These are phyloP conservation scores for Liopterus haemorrhoidalis DNA, from an alignment of 2,888 invertebrate species.

Conservation along the genomic window DNA sequence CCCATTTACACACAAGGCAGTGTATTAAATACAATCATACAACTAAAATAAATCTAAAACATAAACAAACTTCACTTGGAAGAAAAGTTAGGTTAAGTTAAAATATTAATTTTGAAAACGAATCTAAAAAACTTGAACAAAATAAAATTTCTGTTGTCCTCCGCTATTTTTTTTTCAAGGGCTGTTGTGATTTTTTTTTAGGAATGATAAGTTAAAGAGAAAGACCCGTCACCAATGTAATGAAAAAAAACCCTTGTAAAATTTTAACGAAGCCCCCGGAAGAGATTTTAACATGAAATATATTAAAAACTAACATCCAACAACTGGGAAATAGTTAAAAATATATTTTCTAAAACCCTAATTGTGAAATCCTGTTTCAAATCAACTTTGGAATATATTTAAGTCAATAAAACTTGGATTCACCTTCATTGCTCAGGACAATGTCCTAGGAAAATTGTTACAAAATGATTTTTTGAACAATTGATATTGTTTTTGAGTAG, in stretches of 20 bases:
- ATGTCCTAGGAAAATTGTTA: too few relatives aligned
- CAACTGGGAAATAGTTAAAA: slow-evolving; percentile 5
- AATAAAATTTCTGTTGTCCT: too few relatives aligned
- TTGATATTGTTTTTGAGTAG: too few relatives aligned
- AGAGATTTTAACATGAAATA: slow-evolving; percentile 17
- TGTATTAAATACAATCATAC: background rate
- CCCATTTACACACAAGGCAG: background rate
- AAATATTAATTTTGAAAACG: too few relatives aligned
- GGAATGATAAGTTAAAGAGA: slow-evolving; percentile 19
- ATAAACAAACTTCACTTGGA: slow-evolving; percentile 15
- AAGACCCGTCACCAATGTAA: slow-evolving; percentile 14
- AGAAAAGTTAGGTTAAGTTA: slow-evolving; percentile 5
- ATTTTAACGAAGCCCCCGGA: slow-evolving; percentile 18
- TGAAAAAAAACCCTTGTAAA: slow-evolving; percentile 17
- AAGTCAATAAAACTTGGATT: too few relatives aligned
- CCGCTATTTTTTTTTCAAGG: too few relatives aligned
- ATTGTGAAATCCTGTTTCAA: too few relatives aligned
- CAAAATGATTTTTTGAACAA: too few relatives aligned
- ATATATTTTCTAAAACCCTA: slow-evolving; percentile 19
- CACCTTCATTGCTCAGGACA: too few relatives aligned
- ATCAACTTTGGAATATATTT: too few relatives aligned
- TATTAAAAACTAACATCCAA: slow-evolving; percentile 19
- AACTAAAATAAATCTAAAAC: slow-evolving; percentile 2
- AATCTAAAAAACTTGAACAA: too few relatives aligned
- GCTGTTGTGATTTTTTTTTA: slow-evolving; percentile 14